Evolutionary conservation across 2,888 invertebrate genomes (phyloP), one percentile per base, ranked within the genome.

Genomic region (Trichogramma evanescens): DNA sequence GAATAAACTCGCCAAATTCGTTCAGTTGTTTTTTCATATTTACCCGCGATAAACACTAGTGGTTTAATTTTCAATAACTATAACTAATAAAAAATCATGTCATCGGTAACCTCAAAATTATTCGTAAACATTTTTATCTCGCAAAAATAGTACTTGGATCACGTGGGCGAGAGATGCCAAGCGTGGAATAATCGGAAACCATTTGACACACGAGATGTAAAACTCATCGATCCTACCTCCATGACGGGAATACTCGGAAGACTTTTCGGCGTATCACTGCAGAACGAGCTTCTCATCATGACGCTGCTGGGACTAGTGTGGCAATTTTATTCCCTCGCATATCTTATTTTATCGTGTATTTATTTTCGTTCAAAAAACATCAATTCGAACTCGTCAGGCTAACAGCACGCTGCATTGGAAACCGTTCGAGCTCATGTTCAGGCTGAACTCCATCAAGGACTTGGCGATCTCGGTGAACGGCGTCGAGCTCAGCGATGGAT

Each of bases 251-350:
- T 69, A 58, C 55, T 72, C 46, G 68, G 68, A 57, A 63, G 58
- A 42, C 50, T 68, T 40, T 56, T 69, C 46, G 71, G 70, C 50
- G 53, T 71, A 46, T 66, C 70, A 8, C 68, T 71, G 55, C 70
- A 71, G 56, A 70, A 70, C 4, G 72, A 75, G 68, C 65, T 75
- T 41, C 55, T 74, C 48, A 69, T 73, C 55, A 74, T 74, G 71
- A 72, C 70, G 59, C 54, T 69, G 4, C 49, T 73, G n/a, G 74
- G 73, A 53, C 58, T 73, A 70, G 76, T 74, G 66, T 38, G 38
- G 51, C 10, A 50, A 50, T 39, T 50, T 38, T 6, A 50, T n/a
- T 39, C 13, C n/a, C 10, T n/a, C 4, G 39, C n/a, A 38, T 39
- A 9, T 39, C 1, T 38, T 1, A 38, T 1, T 4, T 42, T 9